Percentiles rank a stretch among this genome's conserved stretches.
Evolutionary conservation across 1,140 invertebrate species (phyloP).

Genomic region (Anastrepha ludens): DNA sequence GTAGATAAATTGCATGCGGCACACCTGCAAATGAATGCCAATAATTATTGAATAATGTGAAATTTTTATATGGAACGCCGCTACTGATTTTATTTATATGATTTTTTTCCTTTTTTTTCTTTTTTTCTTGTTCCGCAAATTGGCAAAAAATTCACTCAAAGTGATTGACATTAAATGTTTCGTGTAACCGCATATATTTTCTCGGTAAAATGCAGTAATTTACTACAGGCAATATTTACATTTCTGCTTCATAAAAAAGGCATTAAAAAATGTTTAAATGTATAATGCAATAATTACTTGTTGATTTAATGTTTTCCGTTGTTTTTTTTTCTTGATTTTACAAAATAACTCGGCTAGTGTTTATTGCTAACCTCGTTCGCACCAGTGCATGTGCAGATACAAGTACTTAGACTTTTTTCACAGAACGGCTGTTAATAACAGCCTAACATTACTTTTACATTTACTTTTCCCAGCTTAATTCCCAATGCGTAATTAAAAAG

Average conservation of each 20-base stretch:
- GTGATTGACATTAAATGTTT: constrained; percentile 50
- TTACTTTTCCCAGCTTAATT: too few species aligned
- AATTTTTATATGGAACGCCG: background rate
- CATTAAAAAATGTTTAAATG: background rate
- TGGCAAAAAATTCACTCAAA: constrained; percentile 30
- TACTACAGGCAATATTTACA: background rate
- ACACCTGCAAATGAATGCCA: constrained; percentile 16
- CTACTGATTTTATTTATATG: background rate
- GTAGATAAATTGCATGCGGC: constrained; percentile 7
- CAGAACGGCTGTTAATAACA: too few species aligned
- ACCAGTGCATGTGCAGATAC: too few species aligned
- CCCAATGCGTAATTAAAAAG: too few species aligned
- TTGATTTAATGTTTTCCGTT: constrained; percentile 3
- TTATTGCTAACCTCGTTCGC: too few species aligned
- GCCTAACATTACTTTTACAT: too few species aligned
- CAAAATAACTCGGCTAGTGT: background rate
- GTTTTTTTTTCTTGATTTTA: background rate
- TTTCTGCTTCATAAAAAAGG: background rate
- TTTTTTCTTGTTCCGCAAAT: background rate
- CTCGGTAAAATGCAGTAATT: background rate
- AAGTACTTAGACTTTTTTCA: too few species aligned
- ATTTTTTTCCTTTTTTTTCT: background rate
- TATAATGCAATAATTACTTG: background rate
- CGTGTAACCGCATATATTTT: background rate
- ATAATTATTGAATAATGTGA: constrained; percentile 36